Conservation (phyloP, 1,140 invertebrate species). For the Drosophila kohkoa region DNA sequence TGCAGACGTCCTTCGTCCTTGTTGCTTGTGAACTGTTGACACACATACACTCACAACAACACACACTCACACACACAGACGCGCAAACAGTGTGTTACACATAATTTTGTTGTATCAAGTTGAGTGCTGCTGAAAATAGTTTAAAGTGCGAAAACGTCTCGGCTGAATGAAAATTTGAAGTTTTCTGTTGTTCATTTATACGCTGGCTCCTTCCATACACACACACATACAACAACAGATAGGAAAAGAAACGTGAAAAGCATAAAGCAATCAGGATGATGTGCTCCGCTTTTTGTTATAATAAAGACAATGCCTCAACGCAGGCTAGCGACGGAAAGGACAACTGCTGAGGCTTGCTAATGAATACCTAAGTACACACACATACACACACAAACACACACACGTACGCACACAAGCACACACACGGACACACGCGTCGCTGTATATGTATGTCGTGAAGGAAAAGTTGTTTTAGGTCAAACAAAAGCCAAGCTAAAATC, state of each 20-base stretch:
- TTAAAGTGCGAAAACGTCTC: constrained; percentile 50
- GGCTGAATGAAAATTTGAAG: constrained; percentile 32
- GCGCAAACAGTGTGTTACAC: constrained; percentile 5
- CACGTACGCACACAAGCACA: background rate
- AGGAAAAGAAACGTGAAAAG: constrained; percentile 21
- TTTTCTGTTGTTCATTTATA: constrained; percentile 7
- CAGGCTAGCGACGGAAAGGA: constrained; percentile 19
- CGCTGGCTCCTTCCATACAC: constrained; percentile 14
- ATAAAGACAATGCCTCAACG: constrained; percentile 22
- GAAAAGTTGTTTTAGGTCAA: constrained; percentile 55
- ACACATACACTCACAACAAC: too few species aligned
- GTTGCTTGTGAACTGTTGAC: background rate
- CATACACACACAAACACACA: constrained; percentile 22
- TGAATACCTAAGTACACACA: constrained; percentile 50
- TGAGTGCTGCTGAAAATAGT: constrained; percentile 35
- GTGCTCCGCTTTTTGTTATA: constrained; percentile 32
- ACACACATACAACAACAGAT: constrained; percentile 25
- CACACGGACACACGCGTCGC: background rate
- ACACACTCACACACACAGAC: too few species aligned
- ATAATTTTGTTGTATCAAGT: constrained; percentile 5
- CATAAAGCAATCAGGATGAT: constrained; percentile 27
- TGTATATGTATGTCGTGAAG: constrained; percentile 15
- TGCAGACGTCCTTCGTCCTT: constrained; percentile 59
- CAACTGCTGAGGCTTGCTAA: constrained; percentile 43
- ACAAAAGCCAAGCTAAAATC: constrained; percentile 38